A percentile compares a stretch with the other conserved stretches of the same genome.
Evolutionary conservation across 2,113 vertebrate species (phyloP).

Genomic region (Oxyura jamaicensis): DNA sequence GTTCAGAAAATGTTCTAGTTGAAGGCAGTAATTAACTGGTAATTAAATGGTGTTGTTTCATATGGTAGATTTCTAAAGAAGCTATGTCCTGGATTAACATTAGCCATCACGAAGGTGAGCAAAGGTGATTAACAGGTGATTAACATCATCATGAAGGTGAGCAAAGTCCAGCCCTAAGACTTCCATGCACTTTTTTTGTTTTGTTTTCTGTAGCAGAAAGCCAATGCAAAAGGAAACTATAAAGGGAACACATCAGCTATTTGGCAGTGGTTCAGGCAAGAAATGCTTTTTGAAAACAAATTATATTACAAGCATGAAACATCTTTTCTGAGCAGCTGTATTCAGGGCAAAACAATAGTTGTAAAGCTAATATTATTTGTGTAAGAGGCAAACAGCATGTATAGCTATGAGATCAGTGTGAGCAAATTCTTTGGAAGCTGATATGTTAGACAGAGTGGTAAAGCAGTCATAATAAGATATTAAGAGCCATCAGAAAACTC

Average conservation of each 20-base stretch:
- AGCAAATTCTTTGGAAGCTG: neutral
- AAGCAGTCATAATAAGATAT: neutral
- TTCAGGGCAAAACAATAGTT: constrained; percentile 28
- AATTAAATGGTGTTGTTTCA: constrained; percentile 49
- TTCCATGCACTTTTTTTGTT: neutral
- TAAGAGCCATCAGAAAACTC: constrained; percentile 1
- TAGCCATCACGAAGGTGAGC: constrained; percentile 3
- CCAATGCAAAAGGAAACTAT: neutral
- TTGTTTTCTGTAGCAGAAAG: neutral
- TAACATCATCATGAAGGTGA: no score
- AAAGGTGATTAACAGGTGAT: no score
- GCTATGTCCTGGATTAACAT: constrained; percentile 3
- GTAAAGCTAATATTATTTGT: neutral
- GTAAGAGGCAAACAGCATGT: neutral
- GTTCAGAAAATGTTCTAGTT: neutral
- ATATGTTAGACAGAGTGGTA: neutral
- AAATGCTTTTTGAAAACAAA: constrained; percentile 7
- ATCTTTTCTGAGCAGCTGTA: neutral
- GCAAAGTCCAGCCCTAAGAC: neutral
- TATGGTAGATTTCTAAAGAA: constrained; percentile 42
- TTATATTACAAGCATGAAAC: neutral
- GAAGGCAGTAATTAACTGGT: constrained; percentile 47
- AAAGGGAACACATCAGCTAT: constrained; percentile 12
- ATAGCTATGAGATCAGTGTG: neutral
- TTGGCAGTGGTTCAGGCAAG: constrained; percentile 20